These are phyloP conservation scores for Agrypnia vestita DNA, from an alignment of 1,140 invertebrate species.

Conservation along the genomic window DNA sequence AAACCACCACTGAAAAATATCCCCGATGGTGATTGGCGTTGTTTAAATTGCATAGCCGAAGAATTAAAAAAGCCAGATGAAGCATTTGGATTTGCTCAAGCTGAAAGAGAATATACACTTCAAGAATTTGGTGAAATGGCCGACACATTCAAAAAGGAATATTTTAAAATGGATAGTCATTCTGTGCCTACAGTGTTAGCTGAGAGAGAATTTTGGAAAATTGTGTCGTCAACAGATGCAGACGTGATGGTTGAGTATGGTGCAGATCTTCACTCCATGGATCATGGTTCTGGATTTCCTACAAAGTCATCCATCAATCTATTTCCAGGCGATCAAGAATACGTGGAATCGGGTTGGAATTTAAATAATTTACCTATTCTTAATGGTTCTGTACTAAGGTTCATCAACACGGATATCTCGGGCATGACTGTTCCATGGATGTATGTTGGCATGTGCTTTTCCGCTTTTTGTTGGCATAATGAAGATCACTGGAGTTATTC, in stretches of 20 bases:
- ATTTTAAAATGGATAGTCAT: constrained; percentile 94
- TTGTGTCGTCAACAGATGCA: constrained; percentile 96
- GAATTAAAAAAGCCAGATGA: constrained; percentile 95
- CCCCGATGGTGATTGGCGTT: constrained; percentile 95
- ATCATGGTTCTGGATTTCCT: constrained; percentile 98
- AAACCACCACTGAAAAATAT: constrained; percentile 91
- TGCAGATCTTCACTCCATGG: constrained; percentile 99
- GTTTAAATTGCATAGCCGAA: constrained; percentile 94
- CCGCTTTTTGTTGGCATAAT: constrained; percentile 99
- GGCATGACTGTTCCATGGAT: constrained; percentile 99
- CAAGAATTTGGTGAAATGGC: constrained; percentile 99
- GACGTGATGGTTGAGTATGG: constrained; percentile 99
- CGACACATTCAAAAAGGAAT: constrained; percentile 98
- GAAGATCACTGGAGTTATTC: constrained; percentile 99
- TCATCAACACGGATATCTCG: constrained; percentile 98
- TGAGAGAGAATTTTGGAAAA: constrained; percentile 98
- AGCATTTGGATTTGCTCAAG: constrained; percentile 98
- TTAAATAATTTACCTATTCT: constrained; percentile 97
- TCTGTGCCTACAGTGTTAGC: constrained; percentile 88
- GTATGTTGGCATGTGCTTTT: constrained; percentile 99
- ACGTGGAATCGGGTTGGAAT: constrained; percentile 98
- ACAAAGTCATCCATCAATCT: constrained; percentile 91
- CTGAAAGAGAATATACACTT: constrained; percentile 93
- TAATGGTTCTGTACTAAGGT: constrained; percentile 93
- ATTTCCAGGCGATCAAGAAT: constrained; percentile 86